Base-by-base conservation (phyloP, 1,140 invertebrate species). In the Yoshiicerus persimilis region DNA sequence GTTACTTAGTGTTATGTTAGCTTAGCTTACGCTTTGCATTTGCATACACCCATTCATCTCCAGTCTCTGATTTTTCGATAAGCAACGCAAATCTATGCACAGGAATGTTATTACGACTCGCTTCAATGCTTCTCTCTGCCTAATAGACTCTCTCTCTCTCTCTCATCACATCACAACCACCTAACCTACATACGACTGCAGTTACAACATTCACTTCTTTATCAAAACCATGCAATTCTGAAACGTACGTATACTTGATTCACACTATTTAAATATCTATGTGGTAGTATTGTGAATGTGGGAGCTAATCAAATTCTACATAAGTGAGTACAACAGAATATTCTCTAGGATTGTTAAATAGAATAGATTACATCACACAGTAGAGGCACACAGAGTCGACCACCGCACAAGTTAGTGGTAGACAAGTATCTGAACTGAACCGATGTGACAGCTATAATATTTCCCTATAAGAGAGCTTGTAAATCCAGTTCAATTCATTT, bases 1-100 rank as follows among this genome's bases (percentile, higher is more conserved):
- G n/a, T 84, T 41, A 30, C 25, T 47, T 27, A 84, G 83, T 10
- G 23, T 70, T 70, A 32, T n/a, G 39, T 9, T 3, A 85, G 39
- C 47, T 85, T 85, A 85, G 47, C 84, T n/a, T n/a, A n/a, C n/a
- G n/a, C n/a, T n/a, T n/a, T n/a, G n/a, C n/a, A n/a, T n/a, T n/a
- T 16, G n/a, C 38, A 36, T 84, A 41, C 84, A 86, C 62, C 56
- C 41, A 41, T 25, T 62, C 56, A 86, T 86, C 41, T 56, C 41
- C 47, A 85, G 13, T 85, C 84, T 66, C 47, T 86, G 84, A 86
- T 64, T 64, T 86, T 86, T 62, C 41, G 84, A 64, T 86, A 64
- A 66, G 84, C 56, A 86, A 86, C 34, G 75, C 75, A 80, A 80
- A 80, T 80, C 75, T 80, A 80, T 80, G 30, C 75, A 34, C 20